Percentiles rank a stretch among this genome's conserved stretches.
Conservation (phyloP, 1,140 invertebrate species). For the Aphidius gifuensis region DNA sequence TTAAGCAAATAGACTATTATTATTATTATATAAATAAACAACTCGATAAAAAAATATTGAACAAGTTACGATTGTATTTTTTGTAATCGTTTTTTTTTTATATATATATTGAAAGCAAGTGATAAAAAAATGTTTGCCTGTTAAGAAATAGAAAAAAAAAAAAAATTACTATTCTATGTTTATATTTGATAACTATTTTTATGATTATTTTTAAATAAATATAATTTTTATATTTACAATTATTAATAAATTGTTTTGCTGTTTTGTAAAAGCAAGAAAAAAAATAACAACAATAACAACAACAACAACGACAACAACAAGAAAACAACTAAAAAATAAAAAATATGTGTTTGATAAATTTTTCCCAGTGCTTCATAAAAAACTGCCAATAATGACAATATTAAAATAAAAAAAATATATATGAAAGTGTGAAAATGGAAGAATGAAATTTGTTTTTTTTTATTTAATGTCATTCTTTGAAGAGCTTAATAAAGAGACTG, state of each 20-base stretch:
- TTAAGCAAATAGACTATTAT: slow-evolving; percentile 24
- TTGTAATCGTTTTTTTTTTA: slow-evolving; percentile 17
- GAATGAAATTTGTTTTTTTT: too few species aligned
- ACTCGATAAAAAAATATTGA: neutral
- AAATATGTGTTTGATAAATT: too few species aligned
- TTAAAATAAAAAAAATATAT: too few species aligned
- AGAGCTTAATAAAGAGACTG: too few species aligned
- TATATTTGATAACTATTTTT: slow-evolving; percentile 48
- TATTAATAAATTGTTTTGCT: slow-evolving; percentile 6
- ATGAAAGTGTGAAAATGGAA: too few species aligned
- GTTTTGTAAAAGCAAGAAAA: too few species aligned
- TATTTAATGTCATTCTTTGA: too few species aligned
- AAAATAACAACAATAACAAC: too few species aligned
- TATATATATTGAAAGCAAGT: slow-evolving; percentile 28
- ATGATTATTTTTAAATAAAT: slow-evolving; percentile 33
- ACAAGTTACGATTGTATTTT: slow-evolving; percentile 10
- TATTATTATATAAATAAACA: slow-evolving; percentile 20
- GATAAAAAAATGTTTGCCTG: slow-evolving; percentile 46
- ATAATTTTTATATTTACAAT: slow-evolving; percentile 7
- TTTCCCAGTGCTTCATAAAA: too few species aligned
- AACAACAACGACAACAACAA: too few species aligned
- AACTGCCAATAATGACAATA: too few species aligned
- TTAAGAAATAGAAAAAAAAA: slow-evolving; percentile 26
- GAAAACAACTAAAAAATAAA: too few species aligned
- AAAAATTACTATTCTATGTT: slow-evolving; percentile 47